Evolutionary conservation across 53 echinoderm and acorn worm species (phyloP), one percentile per base, ranked within the genome.

Genomic region (Patiria pectinifera): DNA sequence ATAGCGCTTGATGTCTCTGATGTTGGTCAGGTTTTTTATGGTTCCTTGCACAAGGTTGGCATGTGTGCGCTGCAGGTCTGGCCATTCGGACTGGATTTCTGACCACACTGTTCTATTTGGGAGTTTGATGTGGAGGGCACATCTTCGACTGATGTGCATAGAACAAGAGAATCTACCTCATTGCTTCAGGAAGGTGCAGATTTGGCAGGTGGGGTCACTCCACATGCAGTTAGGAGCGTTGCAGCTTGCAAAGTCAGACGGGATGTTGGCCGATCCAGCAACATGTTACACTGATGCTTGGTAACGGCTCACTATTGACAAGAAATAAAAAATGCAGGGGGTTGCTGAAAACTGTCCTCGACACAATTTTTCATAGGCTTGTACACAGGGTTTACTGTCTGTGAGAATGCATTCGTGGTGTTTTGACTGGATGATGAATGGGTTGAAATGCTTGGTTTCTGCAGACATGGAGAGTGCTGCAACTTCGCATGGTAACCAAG

Each of bases 311-410:
- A 91, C 95, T 0, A n/a, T 72, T 0, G 91, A 94, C 5, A 94
- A 71, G 77, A 97, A 94, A 2, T 93, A 88, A 16, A 92, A 78
- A 7, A 94, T 91, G 6, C 92, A 78, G 4, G 94, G 94, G 60
- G 95, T 97, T 1, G 94, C 92, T 22, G 97, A 95, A 59, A 95
- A 93, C 63, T 91, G 83, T 21, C 93, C 85, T 4, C 93, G 89
- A 69, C 81, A 94, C 11, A 95, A 74, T 63, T 96, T 97, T 25
- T 94, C 97, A 70, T 91, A 95, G 0, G 95, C 96, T 62, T 96
- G 87, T 3, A 96, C 91, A 44, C 96, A 95, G 44, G 95, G 96
- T 87, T 96, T 93, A 78, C 95, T 96, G 83, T 95, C 95, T 44
- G 95, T 97, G 71, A 94, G 95, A 69, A 95, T 74, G 25, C 76